phyloP scores from a whole-genome alignment of 2,888 invertebrate genomes.

The Lepidochrysops patricia region DNA sequence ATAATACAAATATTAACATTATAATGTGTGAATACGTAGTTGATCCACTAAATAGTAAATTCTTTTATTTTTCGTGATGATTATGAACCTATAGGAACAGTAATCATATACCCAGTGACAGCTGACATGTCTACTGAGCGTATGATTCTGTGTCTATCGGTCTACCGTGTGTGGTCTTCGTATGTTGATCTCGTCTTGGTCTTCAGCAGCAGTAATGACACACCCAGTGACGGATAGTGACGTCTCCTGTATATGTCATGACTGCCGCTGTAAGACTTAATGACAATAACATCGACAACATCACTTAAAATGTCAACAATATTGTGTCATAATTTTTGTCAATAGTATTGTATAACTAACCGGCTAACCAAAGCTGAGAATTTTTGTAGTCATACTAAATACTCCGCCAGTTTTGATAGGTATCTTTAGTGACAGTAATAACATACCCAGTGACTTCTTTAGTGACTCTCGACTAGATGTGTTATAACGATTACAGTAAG shows the following conservation, averaged over 20 bases:
- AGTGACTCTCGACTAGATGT: conserved; percentile 20
- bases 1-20: too few species aligned
- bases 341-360: too few species aligned
- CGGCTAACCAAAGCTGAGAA: too few species aligned
- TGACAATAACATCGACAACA: too few species aligned
- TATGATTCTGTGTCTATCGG: conserved; percentile 16
- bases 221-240: conserved; percentile 19
- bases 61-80: background rate
- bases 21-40: too few species aligned
- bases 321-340: too few species aligned
- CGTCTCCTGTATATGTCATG: conserved; percentile 19
- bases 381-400: too few species aligned
- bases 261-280: conserved; percentile 16
- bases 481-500: conserved; percentile 19
- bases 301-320: too few species aligned
- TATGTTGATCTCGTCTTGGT: background rate
- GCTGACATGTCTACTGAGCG: conserved; percentile 22
- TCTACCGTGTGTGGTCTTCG: background rate
- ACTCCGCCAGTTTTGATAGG: too few species aligned
- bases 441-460: conserved; percentile 25
- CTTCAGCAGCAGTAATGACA: conserved; percentile 14
- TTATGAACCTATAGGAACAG: conserved; percentile 10
- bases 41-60: background rate
- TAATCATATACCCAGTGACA: conserved; percentile 26
- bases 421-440: conserved; percentile 21